Base-by-base conservation (phyloP, 1,140 invertebrate genomes). In the Conopomorpha cramerella region DNA sequence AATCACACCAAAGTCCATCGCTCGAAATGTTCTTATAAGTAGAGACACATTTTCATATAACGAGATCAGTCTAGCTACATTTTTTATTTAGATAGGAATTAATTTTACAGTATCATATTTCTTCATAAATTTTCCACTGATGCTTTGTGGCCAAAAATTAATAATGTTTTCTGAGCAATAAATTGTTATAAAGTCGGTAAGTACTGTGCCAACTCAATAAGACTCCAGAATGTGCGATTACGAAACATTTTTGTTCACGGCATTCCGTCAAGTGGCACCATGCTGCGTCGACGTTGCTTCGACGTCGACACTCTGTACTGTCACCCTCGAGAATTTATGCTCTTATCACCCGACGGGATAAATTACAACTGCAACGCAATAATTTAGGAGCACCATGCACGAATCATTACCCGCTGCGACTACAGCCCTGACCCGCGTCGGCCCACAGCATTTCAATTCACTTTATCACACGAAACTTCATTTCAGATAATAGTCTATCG, bases 361-460 rank as follows among this genome's bases (percentile, higher is more conserved):
- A 74, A 74, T 74, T 68, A 70, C 65, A 63, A 44, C 49, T n/a
- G 52, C 49, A 51, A 45, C 37, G 61, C 62, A 64, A 68, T 74
- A 72, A 74, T 70, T 74, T 68, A 72, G 67, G 65, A 56, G 55
- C 55, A 57, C 70, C 56, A 65, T 64, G 61, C 62, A 70, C 63
- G 70, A 66, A 72, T 72, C 65, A 70, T 72, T 72, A 66, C 70
- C 65, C 65, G 58, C 64, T 65, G 70, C 55, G 64, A 53, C 44
- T n/a, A n/a, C n/a, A n/a, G n/a, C n/a, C n/a, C n/a, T n/a, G n/a
- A n/a, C 41, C 41, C 45, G 51, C 47, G 41, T 43, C 38, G 42
- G 43, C 49, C 40, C 41, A 51, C 46, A 45, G 47, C 45, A 54
- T 47, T 57, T 73, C 65, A 73, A 73, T 73, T 68, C 64, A 61